phyloP scores from a whole-genome alignment of 2,797 vertebrate species.

The Sebastes nivosus region DNA sequence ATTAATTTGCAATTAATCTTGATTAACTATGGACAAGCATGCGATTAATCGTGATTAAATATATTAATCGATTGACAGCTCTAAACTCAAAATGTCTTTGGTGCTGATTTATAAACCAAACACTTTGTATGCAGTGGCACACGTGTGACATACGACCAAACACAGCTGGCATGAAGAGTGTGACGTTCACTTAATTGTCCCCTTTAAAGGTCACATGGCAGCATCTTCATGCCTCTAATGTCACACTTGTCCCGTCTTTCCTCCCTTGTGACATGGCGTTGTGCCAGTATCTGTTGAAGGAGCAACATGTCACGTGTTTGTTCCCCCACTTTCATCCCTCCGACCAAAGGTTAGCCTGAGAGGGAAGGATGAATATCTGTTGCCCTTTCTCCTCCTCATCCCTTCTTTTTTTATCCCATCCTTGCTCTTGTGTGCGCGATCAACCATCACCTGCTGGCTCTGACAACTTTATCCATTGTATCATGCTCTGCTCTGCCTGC shows the following conservation, averaged over 20 bases:
- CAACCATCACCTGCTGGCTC: background rate
- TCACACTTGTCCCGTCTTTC: conserved; percentile 33
- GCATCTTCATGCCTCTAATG: conserved; percentile 49
- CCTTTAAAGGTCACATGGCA: conserved; percentile 54
- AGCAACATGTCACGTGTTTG: conserved; percentile 39
- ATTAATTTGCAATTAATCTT: no score
- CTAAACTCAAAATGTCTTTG: background rate
- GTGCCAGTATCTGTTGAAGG: conserved; percentile 30
- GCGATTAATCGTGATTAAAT: no score
- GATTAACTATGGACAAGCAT: no score
- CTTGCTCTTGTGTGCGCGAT: background rate
- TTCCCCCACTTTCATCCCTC: conserved; percentile 18
- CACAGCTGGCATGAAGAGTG: conserved; percentile 19
- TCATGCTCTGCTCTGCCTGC: background rate
- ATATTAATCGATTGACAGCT: no score
- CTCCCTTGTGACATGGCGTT: conserved; percentile 18
- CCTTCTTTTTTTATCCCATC: background rate
- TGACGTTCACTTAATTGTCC: conserved; percentile 34
- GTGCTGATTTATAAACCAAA: background rate
- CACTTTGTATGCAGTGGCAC: background rate
- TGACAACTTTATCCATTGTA: conserved; percentile 13
- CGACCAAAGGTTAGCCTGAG: conserved; percentile 50
- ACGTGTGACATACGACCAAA: conserved; percentile 17
- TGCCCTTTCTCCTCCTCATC: conserved; percentile 18
- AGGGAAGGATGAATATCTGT: background rate